These are phyloP conservation scores for Alosa alosa DNA, from an alignment of 2,113 vertebrate genomes.

Conservation along the genomic window DNA sequence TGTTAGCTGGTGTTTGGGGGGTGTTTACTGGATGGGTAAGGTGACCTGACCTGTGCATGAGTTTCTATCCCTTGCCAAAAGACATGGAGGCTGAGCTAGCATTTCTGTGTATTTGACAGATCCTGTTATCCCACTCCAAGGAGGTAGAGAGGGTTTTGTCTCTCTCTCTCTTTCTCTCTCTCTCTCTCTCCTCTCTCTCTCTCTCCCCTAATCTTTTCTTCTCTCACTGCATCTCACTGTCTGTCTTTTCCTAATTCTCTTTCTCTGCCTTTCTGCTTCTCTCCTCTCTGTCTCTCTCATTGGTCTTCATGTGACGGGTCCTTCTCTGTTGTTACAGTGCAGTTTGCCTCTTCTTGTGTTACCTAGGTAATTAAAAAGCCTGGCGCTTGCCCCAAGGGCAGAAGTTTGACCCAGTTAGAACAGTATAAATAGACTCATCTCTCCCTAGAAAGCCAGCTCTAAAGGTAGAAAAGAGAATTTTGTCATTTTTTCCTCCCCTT, in stretches of 20 bases:
- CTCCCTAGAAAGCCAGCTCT: background rate
- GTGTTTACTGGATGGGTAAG: background rate
- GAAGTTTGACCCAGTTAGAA: slow-evolving; percentile 12
- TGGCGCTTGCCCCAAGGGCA: slow-evolving; percentile 21
- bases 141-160: background rate
- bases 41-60: background rate
- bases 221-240: background rate
- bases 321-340: background rate
- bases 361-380: slow-evolving; percentile 70
- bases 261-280: background rate
- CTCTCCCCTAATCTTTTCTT: background rate
- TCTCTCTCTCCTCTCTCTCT: background rate
- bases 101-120: background rate
- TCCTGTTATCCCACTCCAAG: slow-evolving; percentile 9
- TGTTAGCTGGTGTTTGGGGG: background rate
- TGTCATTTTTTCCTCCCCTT: background rate
- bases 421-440: slow-evolving; percentile 12
- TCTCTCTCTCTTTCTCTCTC: background rate
- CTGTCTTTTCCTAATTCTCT: background rate
- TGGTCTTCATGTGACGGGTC: background rate
- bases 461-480: slow-evolving; percentile 9
- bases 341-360: slow-evolving; percentile 62
- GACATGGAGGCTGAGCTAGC: background rate
- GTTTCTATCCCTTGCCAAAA: background rate
- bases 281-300: slow-evolving; percentile 41